A percentile compares a stretch with the other conserved stretches of the same genome.
These are phyloP conservation scores for Rhogogaster chlorosoma DNA, from an alignment of 2,888 invertebrate species.

Conservation along the genomic window DNA sequence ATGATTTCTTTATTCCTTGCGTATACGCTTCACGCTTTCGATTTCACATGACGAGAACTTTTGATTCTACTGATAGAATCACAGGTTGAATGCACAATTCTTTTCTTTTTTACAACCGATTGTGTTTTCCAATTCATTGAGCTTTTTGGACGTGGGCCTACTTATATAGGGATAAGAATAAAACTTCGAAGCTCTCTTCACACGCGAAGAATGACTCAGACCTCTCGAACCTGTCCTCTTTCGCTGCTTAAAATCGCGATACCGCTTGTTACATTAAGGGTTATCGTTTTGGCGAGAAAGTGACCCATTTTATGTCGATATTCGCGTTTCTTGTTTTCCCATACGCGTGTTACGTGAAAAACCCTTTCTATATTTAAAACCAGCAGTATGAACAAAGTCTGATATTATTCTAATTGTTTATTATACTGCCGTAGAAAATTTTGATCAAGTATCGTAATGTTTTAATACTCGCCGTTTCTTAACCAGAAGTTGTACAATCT, in stretches of 20 bases:
- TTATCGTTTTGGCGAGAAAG: slow-evolving; percentile 19
- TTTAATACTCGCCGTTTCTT: no score
- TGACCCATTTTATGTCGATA: neutral
- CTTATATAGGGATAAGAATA: neutral
- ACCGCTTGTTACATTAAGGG: slow-evolving; percentile 3
- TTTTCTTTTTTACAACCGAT: neutral
- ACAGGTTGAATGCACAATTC: neutral
- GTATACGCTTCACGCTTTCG: neutral
- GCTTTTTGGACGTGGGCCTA: neutral
- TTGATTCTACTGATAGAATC: neutral
- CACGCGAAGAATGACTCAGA: neutral
- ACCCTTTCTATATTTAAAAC: slow-evolving; percentile 25
- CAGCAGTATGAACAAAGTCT: no score
- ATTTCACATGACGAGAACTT: neutral
- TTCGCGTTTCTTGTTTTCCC: neutral
- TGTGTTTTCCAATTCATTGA: neutral
- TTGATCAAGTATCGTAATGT: no score
- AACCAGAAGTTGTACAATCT: no score
- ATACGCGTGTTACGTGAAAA: slow-evolving; percentile 9
- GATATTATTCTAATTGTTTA: no score
- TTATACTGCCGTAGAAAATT: no score
- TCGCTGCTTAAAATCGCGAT: neutral
- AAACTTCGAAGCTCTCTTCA: neutral
- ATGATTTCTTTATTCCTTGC: neutral
- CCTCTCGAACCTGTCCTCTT: slow-evolving; percentile 5